phyloP scores from a whole-genome alignment of 2,113 vertebrate species.

The Pangasianodon gigas region DNA sequence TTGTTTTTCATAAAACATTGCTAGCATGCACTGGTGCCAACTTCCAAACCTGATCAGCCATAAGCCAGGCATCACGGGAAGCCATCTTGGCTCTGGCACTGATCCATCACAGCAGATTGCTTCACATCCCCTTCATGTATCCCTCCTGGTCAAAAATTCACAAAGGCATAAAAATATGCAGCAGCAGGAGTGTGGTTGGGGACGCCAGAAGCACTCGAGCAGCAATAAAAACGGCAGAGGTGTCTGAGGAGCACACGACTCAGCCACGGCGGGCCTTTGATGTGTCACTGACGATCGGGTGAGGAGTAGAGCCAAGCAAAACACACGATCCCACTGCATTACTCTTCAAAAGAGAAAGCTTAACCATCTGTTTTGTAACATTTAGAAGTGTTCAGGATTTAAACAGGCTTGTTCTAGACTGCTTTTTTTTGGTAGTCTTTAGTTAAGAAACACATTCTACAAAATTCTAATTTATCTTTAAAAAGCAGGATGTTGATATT shows the following conservation, averaged over 20 bases:
- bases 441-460: background rate
- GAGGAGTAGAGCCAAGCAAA: conserved; percentile 8
- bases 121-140: conserved; percentile 24
- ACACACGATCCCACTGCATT: background rate
- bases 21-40: conserved; percentile 20
- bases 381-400: background rate
- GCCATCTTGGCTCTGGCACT: conserved; percentile 39
- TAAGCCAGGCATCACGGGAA: conserved; percentile 34
- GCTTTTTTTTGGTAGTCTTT: background rate
- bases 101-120: conserved; percentile 34
- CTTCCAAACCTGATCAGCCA: conserved; percentile 31
- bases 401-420: background rate
- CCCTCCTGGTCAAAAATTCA: conserved; percentile 37
- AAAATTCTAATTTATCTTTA: background rate
- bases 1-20: conserved; percentile 18
- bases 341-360: background rate
- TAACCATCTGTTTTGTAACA: background rate
- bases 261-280: background rate
- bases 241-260: conserved; percentile 24
- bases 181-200: conserved; percentile 8
- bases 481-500: background rate
- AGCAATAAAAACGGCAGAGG: background rate
- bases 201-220: conserved; percentile 5
- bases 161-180: background rate
- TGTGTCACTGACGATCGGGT: background rate